These are phyloP conservation scores for Alfaro cultratus DNA, from an alignment of 2,797 vertebrate species.

Conservation along the genomic window DNA sequence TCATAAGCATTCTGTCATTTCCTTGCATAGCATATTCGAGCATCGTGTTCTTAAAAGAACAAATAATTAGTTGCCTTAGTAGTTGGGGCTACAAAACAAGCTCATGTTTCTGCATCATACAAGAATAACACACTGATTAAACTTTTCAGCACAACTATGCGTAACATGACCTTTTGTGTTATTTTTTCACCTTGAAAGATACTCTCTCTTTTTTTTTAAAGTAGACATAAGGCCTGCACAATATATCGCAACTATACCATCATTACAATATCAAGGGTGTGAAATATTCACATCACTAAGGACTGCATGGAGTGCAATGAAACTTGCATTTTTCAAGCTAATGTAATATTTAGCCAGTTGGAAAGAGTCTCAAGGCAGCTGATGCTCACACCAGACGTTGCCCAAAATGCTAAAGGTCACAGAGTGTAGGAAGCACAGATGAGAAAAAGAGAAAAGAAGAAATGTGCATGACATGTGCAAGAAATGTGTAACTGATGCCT, in stretches of 20 bases:
- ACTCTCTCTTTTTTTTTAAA: slow-evolving; percentile 2
- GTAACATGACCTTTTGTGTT: slow-evolving; percentile 15
- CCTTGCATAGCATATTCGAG: slow-evolving; percentile 69
- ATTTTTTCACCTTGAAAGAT: slow-evolving; percentile 33
- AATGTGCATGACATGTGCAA: background rate
- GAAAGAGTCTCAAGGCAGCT: background rate
- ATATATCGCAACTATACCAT: background rate
- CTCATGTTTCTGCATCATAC: background rate
- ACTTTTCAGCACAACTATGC: slow-evolving; percentile 8
- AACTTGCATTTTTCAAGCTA: background rate
- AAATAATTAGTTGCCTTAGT: slow-evolving; percentile 69
- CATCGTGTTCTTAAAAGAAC: slow-evolving; percentile 74
- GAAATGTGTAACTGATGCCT: background rate
- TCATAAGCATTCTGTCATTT: slow-evolving; percentile 77
- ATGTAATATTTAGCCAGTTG: background rate
- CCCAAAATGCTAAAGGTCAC: background rate
- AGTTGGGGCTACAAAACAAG: slow-evolving; percentile 43
- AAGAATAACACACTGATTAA: slow-evolving; percentile 31
- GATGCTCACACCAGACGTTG: background rate
- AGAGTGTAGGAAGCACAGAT: background rate
- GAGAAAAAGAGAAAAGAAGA: background rate
- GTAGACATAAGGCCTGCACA: background rate
- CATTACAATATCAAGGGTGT: slow-evolving; percentile 9
- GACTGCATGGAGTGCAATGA: background rate
- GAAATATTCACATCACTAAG: background rate